Evolutionary conservation across 2,888 invertebrate genomes (phyloP).

Genomic region (Seladonia tumulorum): DNA sequence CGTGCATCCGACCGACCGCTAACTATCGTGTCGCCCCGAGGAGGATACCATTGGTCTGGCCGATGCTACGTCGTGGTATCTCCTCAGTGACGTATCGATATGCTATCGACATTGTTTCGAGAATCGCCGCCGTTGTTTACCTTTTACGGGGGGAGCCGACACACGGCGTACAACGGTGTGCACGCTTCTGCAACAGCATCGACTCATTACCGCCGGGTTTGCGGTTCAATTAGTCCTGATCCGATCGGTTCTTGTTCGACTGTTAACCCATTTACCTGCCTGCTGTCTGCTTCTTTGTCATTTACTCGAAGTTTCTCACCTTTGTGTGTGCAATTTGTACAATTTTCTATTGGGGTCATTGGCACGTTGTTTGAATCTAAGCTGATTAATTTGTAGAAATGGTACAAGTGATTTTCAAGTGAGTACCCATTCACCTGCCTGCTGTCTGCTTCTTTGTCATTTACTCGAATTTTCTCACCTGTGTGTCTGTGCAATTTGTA

Average conservation of each 20-base stretch:
- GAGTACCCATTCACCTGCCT: background rate
- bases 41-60: slow-evolving; percentile 39
- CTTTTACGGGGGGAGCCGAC: background rate
- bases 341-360: too few relatives aligned
- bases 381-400: too few relatives aligned
- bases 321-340: background rate
- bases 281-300: background rate
- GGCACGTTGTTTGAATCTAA: too few relatives aligned
- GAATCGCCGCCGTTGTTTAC: background rate
- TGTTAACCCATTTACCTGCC: background rate
- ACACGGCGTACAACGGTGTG: background rate
- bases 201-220: background rate
- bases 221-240: slow-evolving; percentile 4
- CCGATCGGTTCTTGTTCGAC: background rate
- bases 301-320: background rate
- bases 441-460: background rate
- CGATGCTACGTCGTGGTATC: slow-evolving; percentile 30
- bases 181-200: background rate
- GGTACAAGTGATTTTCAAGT: too few relatives aligned
- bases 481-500: too few relatives aligned
- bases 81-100: slow-evolving; percentile 52
- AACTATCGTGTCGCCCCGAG: slow-evolving; percentile 42
- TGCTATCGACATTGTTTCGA: background rate
- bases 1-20: slow-evolving; percentile 52
- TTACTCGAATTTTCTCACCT: background rate